Evolutionary conservation across 2,888 invertebrate species (phyloP).

Genomic region (Deilephila elpenor): DNA sequence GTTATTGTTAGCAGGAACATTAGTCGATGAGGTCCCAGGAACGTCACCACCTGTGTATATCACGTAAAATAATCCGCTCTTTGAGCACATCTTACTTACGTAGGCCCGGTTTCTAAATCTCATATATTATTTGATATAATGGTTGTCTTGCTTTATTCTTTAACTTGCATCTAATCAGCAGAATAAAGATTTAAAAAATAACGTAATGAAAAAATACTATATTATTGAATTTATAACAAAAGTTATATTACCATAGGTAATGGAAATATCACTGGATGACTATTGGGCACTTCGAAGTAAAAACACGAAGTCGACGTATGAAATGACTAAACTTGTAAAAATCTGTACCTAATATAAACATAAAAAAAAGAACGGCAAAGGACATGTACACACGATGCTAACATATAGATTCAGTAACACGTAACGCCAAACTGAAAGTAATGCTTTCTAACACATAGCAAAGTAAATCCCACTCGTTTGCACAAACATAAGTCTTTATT

Average conservation of each 20-base stretch:
- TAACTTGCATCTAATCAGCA: too few relatives aligned
- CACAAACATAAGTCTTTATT: background rate
- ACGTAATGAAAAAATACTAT: too few relatives aligned
- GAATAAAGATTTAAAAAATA: too few relatives aligned
- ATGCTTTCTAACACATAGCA: background rate
- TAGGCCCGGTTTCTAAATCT: background rate
- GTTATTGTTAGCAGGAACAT: conserved; percentile 54
- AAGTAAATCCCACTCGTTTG: background rate
- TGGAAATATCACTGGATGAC: background rate
- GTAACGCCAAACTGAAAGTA: background rate
- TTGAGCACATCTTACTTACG: conserved; percentile 25
- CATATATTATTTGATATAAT: background rate
- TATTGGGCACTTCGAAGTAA: background rate
- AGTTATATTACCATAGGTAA: too few relatives aligned
- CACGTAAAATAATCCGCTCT: conserved; percentile 48
- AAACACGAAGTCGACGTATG: background rate
- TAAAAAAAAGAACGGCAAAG: background rate
- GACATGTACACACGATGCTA: conserved; percentile 21
- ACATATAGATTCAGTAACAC: background rate
- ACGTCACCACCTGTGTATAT: conserved; percentile 67
- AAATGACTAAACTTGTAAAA: background rate
- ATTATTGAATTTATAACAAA: too few relatives aligned
- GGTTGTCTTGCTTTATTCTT: too few relatives aligned
- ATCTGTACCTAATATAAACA: background rate
- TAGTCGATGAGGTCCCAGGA: conserved; percentile 64